Evolutionary conservation across 1,140 invertebrate genomes (phyloP).

Genomic region (Agraylea sexmaculata): DNA sequence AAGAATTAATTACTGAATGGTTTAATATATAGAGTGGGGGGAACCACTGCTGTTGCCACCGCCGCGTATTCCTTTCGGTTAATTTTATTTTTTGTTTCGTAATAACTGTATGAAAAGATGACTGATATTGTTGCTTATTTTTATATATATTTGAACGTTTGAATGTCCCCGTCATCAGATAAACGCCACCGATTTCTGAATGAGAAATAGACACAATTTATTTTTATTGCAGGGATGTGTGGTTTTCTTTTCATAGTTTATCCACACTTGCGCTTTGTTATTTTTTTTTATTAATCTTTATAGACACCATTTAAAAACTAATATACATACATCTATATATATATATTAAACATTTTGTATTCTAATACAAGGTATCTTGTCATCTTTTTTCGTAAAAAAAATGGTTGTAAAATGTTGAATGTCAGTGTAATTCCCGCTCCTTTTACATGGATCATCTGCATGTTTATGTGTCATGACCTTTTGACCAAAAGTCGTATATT

Average conservation of each 20-base stretch:
- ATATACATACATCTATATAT: constrained; percentile 21
- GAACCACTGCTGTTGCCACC: too few species aligned
- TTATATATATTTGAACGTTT: constrained; percentile 23
- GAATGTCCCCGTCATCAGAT: constrained; percentile 20
- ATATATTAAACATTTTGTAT: too few species aligned
- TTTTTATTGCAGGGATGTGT: constrained; percentile 9
- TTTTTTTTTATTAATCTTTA: constrained; percentile 16
- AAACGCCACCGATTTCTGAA: constrained; percentile 17
- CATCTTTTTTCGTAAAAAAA: constrained; percentile 23
- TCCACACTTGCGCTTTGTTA: constrained; percentile 7
- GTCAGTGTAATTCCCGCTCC: constrained; percentile 26
- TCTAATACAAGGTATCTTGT: constrained; percentile 21
- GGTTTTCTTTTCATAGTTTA: constrained; percentile 7
- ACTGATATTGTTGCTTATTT: constrained; percentile 23
- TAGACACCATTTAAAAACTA: constrained; percentile 17
- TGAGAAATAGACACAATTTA: constrained; percentile 16
- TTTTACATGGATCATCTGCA: constrained; percentile 40
- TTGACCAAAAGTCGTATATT: constrained; percentile 33
- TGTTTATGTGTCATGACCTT: constrained; percentile 44
- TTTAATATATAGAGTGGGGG: too few species aligned
- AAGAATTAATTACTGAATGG: constrained; percentile 19
- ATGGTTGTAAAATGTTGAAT: constrained; percentile 41
- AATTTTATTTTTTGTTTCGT: constrained; percentile 21
- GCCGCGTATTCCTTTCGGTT: too few species aligned
- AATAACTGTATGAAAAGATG: constrained; percentile 22